Evolutionary conservation across 2,888 invertebrate species (phyloP).

Genomic region (Linyphia triangularis): DNA sequence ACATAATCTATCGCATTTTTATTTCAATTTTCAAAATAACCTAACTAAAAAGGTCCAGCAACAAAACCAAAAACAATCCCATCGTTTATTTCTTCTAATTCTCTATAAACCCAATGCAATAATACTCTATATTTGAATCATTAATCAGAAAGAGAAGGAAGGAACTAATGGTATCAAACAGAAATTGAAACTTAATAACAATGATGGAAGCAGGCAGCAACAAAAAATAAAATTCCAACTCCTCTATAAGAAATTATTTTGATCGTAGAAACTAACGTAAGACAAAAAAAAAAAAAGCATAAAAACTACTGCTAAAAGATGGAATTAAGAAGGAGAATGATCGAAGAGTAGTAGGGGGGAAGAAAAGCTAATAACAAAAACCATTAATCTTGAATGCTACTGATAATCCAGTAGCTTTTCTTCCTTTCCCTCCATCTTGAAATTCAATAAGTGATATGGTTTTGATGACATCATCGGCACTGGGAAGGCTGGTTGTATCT

Average conservation of each 20-base stretch:
- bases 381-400: slow-evolving; percentile 70
- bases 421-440: slow-evolving; percentile 42
- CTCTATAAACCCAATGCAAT: slow-evolving; percentile 46
- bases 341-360: slow-evolving; percentile 34
- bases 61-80: background rate
- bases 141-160: slow-evolving; percentile 52
- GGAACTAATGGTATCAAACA: slow-evolving; percentile 36
- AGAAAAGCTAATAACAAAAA: slow-evolving; percentile 71
- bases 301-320: slow-evolving; percentile 57
- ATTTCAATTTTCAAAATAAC: background rate
- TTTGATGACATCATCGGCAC: slow-evolving; percentile 67
- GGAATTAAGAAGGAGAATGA: slow-evolving; percentile 69
- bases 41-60: background rate
- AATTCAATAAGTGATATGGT: slow-evolving; percentile 72
- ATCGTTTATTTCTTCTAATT: background rate
- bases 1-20: too few species aligned
- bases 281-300: slow-evolving; percentile 18
- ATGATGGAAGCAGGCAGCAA: background rate
- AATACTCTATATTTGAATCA: slow-evolving; percentile 43
- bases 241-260: slow-evolving; percentile 58
- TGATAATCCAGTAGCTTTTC: slow-evolving; percentile 64
- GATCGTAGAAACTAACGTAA: slow-evolving; percentile 48
- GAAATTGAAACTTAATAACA: slow-evolving; percentile 61
- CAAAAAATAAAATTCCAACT: background rate
- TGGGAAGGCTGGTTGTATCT: background rate